phyloP scores from a whole-genome alignment of 2,113 vertebrate species.

The Recurvirostra avosetta region DNA sequence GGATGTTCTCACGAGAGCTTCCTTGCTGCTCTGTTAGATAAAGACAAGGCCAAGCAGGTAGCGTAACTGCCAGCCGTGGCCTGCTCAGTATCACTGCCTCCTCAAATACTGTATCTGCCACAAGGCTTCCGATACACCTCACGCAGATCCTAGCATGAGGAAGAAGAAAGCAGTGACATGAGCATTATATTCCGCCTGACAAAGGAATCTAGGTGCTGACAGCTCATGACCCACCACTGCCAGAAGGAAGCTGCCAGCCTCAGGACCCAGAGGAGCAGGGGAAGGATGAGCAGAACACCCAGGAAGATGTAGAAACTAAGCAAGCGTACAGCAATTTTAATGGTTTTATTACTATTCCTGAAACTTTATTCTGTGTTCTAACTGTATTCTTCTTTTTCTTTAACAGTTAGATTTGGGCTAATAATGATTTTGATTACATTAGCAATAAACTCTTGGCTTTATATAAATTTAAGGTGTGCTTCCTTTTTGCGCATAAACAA shows the following conservation, averaged over 20 bases:
- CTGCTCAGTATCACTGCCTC: background rate
- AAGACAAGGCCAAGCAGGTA: background rate
- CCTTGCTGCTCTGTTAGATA: background rate
- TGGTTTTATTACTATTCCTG: background rate
- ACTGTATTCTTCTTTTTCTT: background rate
- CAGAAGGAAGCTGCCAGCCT: background rate
- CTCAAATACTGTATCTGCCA: background rate
- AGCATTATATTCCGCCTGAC: background rate
- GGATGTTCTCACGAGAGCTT: background rate
- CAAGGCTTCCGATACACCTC: background rate
- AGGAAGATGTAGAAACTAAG: background rate
- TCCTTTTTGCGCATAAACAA: background rate
- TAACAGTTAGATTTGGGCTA: background rate
- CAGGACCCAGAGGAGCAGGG: background rate
- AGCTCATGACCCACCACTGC: background rate
- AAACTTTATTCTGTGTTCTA: background rate
- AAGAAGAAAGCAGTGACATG: background rate
- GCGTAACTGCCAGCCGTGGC: accelerated
- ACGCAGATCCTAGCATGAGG: accelerated
- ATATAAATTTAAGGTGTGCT: background rate
- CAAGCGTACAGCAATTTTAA: background rate
- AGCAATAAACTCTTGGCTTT: background rate
- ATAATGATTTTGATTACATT: background rate
- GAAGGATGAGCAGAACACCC: background rate
- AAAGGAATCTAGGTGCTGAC: background rate